Percentiles rank a stretch among this genome's conserved stretches.
Conservation (phyloP, 2,888 invertebrate species). For the Pomacea canaliculata region DNA sequence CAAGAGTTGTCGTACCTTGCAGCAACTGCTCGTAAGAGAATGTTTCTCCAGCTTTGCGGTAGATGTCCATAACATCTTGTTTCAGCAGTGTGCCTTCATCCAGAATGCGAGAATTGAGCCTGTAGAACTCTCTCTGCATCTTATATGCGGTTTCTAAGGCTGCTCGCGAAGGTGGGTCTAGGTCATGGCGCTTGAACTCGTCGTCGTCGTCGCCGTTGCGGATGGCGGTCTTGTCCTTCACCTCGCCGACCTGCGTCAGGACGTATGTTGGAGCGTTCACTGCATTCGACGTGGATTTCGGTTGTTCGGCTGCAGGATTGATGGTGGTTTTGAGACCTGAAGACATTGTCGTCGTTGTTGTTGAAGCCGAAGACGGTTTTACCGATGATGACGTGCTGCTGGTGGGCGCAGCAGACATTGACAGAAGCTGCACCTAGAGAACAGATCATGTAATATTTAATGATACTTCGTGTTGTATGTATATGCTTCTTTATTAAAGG, state of each 20-base stretch:
- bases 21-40: constrained; percentile 61
- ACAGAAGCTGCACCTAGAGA: neutral
- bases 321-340: constrained; percentile 3
- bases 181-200: constrained; percentile 53
- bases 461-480: too few relatives aligned
- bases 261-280: constrained; percentile 20
- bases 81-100: constrained; percentile 57
- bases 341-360: constrained; percentile 1
- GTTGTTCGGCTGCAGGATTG: constrained; percentile 14
- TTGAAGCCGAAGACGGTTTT: constrained; percentile 7
- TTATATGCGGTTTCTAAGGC: constrained; percentile 53
- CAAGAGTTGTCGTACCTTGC: constrained; percentile 46
- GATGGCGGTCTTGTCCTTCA: constrained; percentile 21
- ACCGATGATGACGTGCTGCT: neutral
- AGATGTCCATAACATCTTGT: constrained; percentile 52
- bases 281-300: constrained; percentile 14
- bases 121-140: constrained; percentile 52
- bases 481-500: too few relatives aligned
- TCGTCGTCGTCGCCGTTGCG: constrained; percentile 36
- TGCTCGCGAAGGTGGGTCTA: constrained; percentile 52
- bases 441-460: neutral
- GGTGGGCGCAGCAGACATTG: neutral
- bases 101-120: constrained; percentile 51
- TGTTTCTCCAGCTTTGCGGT: constrained; percentile 55
- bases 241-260: constrained; percentile 11